Evolutionary conservation across 2,888 invertebrate genomes (phyloP), one percentile per base, ranked within the genome.

Genomic region (Cosmopolites sordidus): DNA sequence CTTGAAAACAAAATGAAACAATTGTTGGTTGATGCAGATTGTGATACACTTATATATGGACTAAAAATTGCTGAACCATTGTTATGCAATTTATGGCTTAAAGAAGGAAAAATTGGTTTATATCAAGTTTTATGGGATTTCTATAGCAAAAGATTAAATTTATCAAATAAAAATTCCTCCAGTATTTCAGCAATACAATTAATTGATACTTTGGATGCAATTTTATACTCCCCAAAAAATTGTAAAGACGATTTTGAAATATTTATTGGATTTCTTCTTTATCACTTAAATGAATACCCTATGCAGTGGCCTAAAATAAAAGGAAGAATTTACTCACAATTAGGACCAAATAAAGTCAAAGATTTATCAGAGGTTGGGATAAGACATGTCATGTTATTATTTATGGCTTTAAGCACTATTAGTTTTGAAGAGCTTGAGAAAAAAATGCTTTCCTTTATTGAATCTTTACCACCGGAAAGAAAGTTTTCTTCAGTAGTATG

Each of bases 271-370:
- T 63, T 73, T 61, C 55, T 74, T 11, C 43, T 62, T 2, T 58
- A 54, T 46, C 69, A 73, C 61, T 64, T 74, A 45, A 58, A 45
- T 18, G 62, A 63, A 33, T 63, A 71, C 60, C 72, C 70, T 2
- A 48, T 57, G 33, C 72, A 73, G 48, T 74, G 73, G 73, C 64
- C 63, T 2, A 73, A 72, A 61, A 64, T 74, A 30, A 70, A 71
- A 53, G 73, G 73, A 1, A 55, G 73, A 45, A 71, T 74, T 56
- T 74, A 71, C 60, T 72, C 72, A 1, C 71, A 71, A 54, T 60
- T 74, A n/a, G 69, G 71, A 2, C 66, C 69, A 5, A 67, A 69
- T 39, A 73, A 73, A 62, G 58, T 73, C 16, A 69, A 65, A 12
- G 68, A 69, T 52, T 64, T 73, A 18, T 66, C 63, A 14, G 65